Evolutionary conservation across 2,113 vertebrate species (phyloP), one percentile per base, ranked within the genome.

Genomic region (Galbula dea): DNA sequence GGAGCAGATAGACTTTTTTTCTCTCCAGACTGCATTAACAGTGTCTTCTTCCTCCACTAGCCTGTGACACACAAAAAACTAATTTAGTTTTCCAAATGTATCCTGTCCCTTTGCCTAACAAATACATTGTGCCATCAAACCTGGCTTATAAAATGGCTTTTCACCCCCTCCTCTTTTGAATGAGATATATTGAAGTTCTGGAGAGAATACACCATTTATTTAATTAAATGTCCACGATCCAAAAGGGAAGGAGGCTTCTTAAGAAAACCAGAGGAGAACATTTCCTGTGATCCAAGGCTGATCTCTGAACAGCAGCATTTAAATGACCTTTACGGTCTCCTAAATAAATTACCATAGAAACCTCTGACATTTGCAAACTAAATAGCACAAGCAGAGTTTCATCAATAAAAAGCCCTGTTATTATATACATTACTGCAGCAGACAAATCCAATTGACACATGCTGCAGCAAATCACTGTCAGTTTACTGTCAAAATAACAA

Each of bases 351-450:
- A 96, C 90, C 94, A 96, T 85, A 96, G 97, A 97, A 98, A 97
- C 96, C 96, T 97, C 94, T 98, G 98, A 97, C 97, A 98, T 98
- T 98, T 97, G 95, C 95, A 97, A 96, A 96, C 96, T 97, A 98
- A 98, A 97, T 48, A 97, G 97, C 95, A 91, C 87, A 96, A 89
- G 91, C 93, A 93, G 54, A 79, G 94, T 96, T 95, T 97, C 97
- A 97, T 97, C 98, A 97, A 96, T 97, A 98, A 97, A 85, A 96
- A 97, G 81, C 94, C 89, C 90, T 96, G 95, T 91, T 97, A 97
- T 97, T 96, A 96, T 95, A 97, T 96, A 96, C 95, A 97, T 96
- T 96, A 97, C 95, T 96, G 93, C 80, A 96, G 95, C 49, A 98
- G 96, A 97, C 96, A 97, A 96, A 97, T 89, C 82, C 96, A 95